Evolutionary conservation across 2,888 invertebrate species (phyloP), one percentile per base, ranked within the genome.

Genomic region (Nomada ferruginata): DNA sequence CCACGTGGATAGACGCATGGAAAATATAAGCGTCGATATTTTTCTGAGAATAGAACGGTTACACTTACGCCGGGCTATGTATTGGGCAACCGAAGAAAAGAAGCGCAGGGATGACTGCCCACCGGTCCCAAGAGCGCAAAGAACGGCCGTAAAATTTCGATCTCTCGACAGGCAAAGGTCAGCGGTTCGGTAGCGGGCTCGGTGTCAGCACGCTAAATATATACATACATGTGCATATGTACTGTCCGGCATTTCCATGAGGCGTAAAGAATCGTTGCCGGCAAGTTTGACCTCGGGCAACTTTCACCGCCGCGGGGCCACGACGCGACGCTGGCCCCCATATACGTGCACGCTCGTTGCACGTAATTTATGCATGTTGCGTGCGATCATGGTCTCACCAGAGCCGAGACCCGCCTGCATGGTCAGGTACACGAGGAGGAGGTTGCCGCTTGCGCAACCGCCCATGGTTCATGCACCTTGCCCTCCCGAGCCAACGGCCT

Each of bases 211-310:
- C 53, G 42, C 26, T 18, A 47, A 75, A 57, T 80, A 36, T 36
- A 36, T 36, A 5, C 26, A 26, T 26, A 26, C 36, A 7, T 36
- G 36, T 36, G 7, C 36, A 36, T 36, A 36, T 36, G 36, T 7
- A 59, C 66, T 68, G 20, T 15, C n/a, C 23, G 9, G 11, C 23
- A n/a, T 15, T 52, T 68, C 23, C n/a, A 55, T 23, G 13, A 50
- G 53, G 44, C 20, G 52, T 23, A 47, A 78, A 72, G 61, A 61
- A 76, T 79, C 80, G 77, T 83, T 78, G 80, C 72, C 84, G 71
- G 85, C 86, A 85, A 89, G 86, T 91, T 90, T 90, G 91, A 91
- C 92, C 91, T 92, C 92, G 91, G 89, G 88, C 86, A 92, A 92
- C 92, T 92, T 92, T 92, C 92, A 92, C 92, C 91, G 84, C 76